Evolutionary conservation across 2,113 vertebrate species (phyloP), one percentile per base, ranked within the genome.

Genomic region (Aramus guarauna): DNA sequence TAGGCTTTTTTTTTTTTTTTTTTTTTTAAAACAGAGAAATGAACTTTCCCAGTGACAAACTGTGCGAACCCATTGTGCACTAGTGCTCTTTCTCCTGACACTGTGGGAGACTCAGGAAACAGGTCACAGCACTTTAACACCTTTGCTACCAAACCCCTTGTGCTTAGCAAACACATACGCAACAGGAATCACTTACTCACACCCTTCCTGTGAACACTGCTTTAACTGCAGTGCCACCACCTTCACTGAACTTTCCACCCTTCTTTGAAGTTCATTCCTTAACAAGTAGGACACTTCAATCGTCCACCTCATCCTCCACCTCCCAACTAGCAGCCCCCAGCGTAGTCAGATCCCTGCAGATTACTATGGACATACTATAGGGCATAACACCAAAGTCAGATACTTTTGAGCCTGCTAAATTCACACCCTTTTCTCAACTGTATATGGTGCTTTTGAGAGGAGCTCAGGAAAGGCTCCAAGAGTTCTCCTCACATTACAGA

Each of bases 121-220:
- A 48, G 56, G 18, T 47, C 41, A 19, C 12, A 74, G 17, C 52
- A 19, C 34, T 41, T 53, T 0, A 74, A 39, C 41, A 43, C 11
- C 5, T 63, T 67, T 39, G 21, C 24, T 9, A 78, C 15, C 60
- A 53, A 64, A 67, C 6, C 0, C 21, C 69, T 66, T 5, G 1
- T 2, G 12, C 71, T 71, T 6, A 29, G 24, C 1, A 0, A 73
- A 45, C 59, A 26, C 0, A 1, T 1, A 32, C 0, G 4, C 11
- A 39, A 20, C 50, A 36, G 82, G n/a, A 59, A 36, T 23, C 2
- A 5, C 20, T 73, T n/a, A 12, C 71, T 45, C 5, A 2, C 6
- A 53, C 34, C 50, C 36, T 30, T 43, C 47, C 7, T 36, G 19
- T 0, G 0, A 47, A 19, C 10, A 0, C 41, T 32, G 64, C 52